phyloP scores from a whole-genome alignment of 2,888 invertebrate species.

The Glyphotaelius pellucidus region DNA sequence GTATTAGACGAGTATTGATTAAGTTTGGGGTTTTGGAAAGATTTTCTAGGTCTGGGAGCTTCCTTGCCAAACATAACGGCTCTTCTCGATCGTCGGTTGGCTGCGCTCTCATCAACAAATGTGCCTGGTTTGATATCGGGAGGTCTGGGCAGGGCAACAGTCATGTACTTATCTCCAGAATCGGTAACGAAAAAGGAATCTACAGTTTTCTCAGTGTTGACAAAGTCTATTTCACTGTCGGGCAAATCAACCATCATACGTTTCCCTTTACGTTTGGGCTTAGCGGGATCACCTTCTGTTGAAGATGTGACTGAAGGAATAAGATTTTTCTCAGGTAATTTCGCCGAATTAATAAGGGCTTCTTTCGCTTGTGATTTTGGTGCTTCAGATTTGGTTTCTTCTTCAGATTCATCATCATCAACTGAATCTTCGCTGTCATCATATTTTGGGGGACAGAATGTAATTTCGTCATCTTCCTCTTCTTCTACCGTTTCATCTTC shows the following conservation, averaged over 20 bases:
- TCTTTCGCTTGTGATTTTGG: neutral
- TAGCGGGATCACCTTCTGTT: conserved; percentile 16
- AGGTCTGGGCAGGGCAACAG: conserved; percentile 73
- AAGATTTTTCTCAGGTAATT: neutral
- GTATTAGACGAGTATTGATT: conserved; percentile 41
- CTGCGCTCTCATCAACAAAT: conserved; percentile 10
- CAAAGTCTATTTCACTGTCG: conserved; percentile 46
- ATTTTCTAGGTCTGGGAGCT: conserved; percentile 60
- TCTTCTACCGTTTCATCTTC: conserved; percentile 35
- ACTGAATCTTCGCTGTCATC: conserved; percentile 1
- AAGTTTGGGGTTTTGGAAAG: conserved; percentile 29
- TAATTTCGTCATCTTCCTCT: conserved; percentile 23
- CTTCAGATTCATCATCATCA: neutral
- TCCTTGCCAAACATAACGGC: conserved; percentile 75
- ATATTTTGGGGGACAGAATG: neutral
- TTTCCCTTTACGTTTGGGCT: conserved; percentile 48
- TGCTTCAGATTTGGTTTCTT: neutral
- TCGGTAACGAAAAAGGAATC: conserved; percentile 76
- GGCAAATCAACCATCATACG: conserved; percentile 57
- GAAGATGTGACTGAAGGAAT: neutral
- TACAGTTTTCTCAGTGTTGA: conserved; percentile 70
- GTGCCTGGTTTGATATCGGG: conserved; percentile 69
- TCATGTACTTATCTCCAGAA: conserved; percentile 74
- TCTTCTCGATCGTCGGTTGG: conserved; percentile 73
- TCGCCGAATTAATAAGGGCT: neutral